Percentiles rank a stretch among this genome's conserved stretches.
phyloP scores from a whole-genome alignment of 2,113 vertebrate species.

The Propithecus coquereli region DNA sequence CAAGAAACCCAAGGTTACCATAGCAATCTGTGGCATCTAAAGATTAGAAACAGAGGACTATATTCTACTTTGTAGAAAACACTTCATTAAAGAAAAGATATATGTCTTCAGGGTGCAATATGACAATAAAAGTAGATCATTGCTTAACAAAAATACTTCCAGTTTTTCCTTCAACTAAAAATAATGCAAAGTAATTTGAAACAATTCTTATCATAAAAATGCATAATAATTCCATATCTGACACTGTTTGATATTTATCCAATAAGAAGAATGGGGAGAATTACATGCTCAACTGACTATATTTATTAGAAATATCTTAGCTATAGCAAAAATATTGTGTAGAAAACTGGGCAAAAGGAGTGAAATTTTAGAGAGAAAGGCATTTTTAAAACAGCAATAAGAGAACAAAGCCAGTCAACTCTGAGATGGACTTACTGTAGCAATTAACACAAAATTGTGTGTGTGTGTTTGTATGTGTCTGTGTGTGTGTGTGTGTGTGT shows the following conservation, averaged over 20 bases:
- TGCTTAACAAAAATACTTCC: slow-evolving; percentile 24
- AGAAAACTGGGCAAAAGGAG: background rate
- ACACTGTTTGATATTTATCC: slow-evolving; percentile 50
- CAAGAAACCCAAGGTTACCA: slow-evolving; percentile 74
- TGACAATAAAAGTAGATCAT: slow-evolving; percentile 43
- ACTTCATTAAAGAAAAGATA: slow-evolving; percentile 61
- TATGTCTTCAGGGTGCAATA: slow-evolving; percentile 49
- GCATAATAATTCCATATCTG: slow-evolving; percentile 17
- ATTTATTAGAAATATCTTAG: slow-evolving; percentile 17
- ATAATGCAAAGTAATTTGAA: slow-evolving; percentile 56
- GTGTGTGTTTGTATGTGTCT: background rate
- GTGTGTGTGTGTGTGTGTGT: background rate
- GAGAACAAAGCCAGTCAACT: background rate
- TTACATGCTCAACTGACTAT: background rate
- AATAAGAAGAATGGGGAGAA: slow-evolving; percentile 1
- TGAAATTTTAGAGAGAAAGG: background rate
- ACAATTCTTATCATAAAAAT: slow-evolving; percentile 37
- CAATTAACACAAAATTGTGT: background rate
- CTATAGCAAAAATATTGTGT: background rate
- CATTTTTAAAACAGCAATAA: background rate
- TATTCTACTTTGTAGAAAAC: slow-evolving; percentile 59
- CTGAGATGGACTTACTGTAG: background rate
- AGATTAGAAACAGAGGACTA: slow-evolving; percentile 54
- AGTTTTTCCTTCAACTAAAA: slow-evolving; percentile 36
- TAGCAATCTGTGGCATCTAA: slow-evolving; percentile 73